Conservation (phyloP, 1,140 invertebrate genomes). For the Drosophila paulistorum region DNA sequence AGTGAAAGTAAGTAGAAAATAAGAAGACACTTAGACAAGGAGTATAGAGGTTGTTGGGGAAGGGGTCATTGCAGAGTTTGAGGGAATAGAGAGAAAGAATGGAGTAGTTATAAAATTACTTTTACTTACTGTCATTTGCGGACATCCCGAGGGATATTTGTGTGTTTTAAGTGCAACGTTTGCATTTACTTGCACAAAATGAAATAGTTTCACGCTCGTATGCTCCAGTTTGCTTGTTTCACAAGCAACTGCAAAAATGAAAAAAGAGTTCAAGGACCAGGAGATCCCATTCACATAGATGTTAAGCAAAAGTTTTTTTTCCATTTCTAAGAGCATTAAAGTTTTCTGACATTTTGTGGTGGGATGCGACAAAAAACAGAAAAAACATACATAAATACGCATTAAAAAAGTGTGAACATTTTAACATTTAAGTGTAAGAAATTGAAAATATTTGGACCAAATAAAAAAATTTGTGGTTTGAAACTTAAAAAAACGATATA, state of each 20-base stretch:
- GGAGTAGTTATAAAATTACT: slow-evolving; percentile 73
- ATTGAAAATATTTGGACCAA: neutral
- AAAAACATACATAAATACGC: neutral
- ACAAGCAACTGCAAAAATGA: slow-evolving; percentile 29
- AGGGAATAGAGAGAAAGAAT: slow-evolving; percentile 30
- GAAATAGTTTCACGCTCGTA: slow-evolving; percentile 45
- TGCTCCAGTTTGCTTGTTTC: slow-evolving; percentile 39
- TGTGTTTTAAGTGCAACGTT: slow-evolving; percentile 62
- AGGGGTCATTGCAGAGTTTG: neutral
- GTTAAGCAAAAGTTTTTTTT: slow-evolving; percentile 36
- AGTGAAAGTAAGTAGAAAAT: slow-evolving; percentile 60
- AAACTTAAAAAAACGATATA: no score
- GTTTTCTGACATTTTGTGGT: slow-evolving; percentile 31
- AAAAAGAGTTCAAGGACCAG: slow-evolving; percentile 63
- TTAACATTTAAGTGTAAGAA: neutral
- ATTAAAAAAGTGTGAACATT: slow-evolving; percentile 13
- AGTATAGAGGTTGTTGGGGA: slow-evolving; percentile 5
- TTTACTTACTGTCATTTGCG: slow-evolving; percentile 67
- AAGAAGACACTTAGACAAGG: slow-evolving; percentile 22
- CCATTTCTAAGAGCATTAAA: slow-evolving; percentile 27
- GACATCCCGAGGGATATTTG: slow-evolving; percentile 54
- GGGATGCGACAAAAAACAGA: neutral
- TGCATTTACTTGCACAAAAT: slow-evolving; percentile 53
- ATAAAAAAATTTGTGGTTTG: no score
- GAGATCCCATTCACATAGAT: slow-evolving; percentile 24